Percentiles rank a stretch among this genome's conserved stretches.
phyloP scores from a whole-genome alignment of 1,140 invertebrate species.

The Drosophila sp. region DNA sequence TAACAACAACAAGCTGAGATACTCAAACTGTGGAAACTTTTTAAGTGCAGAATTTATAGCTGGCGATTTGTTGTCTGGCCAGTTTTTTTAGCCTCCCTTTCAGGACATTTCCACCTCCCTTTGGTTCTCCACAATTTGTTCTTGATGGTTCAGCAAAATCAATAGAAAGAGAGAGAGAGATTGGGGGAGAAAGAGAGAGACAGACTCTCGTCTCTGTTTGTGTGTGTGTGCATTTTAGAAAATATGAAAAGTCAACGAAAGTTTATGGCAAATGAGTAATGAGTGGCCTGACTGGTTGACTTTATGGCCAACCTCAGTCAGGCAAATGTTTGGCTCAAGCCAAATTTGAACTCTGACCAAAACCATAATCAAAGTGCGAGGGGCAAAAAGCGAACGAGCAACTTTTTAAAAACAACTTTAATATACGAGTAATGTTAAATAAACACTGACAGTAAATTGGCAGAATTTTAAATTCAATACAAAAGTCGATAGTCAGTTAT shows the following conservation, averaged over 20 bases:
- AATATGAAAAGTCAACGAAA: slow-evolving; percentile 80
- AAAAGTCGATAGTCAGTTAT: too few species aligned
- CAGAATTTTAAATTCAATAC: too few species aligned
- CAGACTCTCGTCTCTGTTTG: not conserved
- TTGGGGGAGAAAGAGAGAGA: too few species aligned
- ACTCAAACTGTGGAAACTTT: slow-evolving; percentile 70
- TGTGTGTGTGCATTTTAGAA: slow-evolving; percentile 63
- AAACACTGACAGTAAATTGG: too few species aligned
- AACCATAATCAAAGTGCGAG: not conserved
- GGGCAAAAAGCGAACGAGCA: not conserved
- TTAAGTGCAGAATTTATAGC: slow-evolving; percentile 81
- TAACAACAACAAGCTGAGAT: slow-evolving; percentile 35
- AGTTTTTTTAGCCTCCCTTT: slow-evolving; percentile 4
- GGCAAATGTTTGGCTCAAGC: slow-evolving; percentile 27
- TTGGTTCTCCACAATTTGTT: slow-evolving; percentile 43
- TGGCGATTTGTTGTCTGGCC: slow-evolving; percentile 75
- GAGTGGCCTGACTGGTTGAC: slow-evolving; percentile 68
- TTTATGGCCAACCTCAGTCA: slow-evolving; percentile 40
- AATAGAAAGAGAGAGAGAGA: slow-evolving; percentile 49
- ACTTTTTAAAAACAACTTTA: not conserved
- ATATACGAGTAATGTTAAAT: not conserved
- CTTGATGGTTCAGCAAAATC: slow-evolving; percentile 73
- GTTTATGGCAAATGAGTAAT: slow-evolving; percentile 80
- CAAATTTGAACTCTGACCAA: slow-evolving; percentile 2
- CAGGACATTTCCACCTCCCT: not conserved